Base-by-base conservation (phyloP, 1,140 invertebrate species). In the Meteorus sp. region DNA sequence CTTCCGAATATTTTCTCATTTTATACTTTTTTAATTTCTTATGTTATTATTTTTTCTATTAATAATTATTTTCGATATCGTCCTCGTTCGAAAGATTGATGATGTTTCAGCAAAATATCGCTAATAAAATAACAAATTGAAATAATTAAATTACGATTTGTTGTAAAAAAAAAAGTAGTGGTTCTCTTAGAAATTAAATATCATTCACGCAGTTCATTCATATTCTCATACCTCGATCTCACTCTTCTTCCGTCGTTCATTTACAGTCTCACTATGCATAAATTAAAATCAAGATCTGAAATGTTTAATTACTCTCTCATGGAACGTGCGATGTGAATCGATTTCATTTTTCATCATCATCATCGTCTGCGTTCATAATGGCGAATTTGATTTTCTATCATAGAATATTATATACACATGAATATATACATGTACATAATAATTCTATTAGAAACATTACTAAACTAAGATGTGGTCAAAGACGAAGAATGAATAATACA, bases 121-220 rank as follows among this genome's bases (percentile, higher is more conserved):
- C 52, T 17, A 20, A 39, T 13, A 29, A 29, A 55, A 43, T 43
- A 39, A 31, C 22, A 35, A 43, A n/a, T 20, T 22, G 33, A 52
- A 31, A 33, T 37, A 53, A 53, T 39, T 33, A 33, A n/a, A n/a
- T n/a, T n/a, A n/a, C n/a, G n/a, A n/a, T n/a, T n/a, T n/a, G n/a
- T n/a, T n/a, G n/a, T n/a, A n/a, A n/a, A n/a, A n/a, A n/a, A n/a
- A n/a, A n/a, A n/a, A n/a, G n/a, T n/a, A n/a, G n/a, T n/a, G n/a
- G n/a, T n/a, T n/a, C n/a, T n/a, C n/a, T n/a, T n/a, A n/a, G 3
- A 45, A 56, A 56, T 56, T 47, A 56, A 56, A 31, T 33, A 56
- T 56, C 54, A 45, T 56, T 56, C 29, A n/a, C 54, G 15, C 35
- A 4, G 3, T 4, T 39, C 37, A 39, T 44, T 41, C 27, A 17